Conservation (phyloP, 2,797 vertebrate genomes). For the Tragelaphus eurycerus region DNA sequence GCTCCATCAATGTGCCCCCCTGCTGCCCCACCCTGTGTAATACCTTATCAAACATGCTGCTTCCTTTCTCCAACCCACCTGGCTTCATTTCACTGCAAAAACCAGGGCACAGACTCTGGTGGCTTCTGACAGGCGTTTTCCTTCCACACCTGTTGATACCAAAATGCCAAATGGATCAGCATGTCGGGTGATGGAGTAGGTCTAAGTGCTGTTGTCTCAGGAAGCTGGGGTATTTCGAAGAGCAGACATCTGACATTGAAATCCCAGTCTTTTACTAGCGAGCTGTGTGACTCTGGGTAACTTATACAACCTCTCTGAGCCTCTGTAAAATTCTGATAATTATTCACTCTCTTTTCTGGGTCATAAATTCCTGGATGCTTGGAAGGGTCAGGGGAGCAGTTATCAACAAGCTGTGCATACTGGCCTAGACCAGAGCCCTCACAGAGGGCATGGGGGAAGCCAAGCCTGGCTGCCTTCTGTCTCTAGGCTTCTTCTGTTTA, state of each 20-base stretch:
- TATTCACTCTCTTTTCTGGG: not conserved
- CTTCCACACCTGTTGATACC: not conserved
- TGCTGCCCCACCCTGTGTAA: not conserved
- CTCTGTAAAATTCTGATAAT: not conserved
- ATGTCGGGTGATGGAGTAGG: not conserved
- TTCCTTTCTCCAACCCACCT: not conserved
- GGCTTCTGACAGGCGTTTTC: not conserved
- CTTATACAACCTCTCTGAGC: not conserved
- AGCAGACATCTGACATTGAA: not conserved
- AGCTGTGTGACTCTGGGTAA: not conserved
- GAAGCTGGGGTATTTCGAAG: not conserved
- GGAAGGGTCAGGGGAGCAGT: not conserved
- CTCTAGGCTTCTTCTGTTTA: not conserved
- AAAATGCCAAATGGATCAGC: not conserved
- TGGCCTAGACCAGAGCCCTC: not conserved
- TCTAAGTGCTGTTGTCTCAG: not conserved
- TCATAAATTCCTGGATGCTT: not conserved
- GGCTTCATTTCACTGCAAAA: not conserved
- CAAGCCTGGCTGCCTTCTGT: not conserved
- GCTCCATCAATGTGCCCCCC: accelerated
- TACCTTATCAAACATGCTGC: not conserved
- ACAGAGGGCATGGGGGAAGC: not conserved
- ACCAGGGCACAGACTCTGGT: not conserved
- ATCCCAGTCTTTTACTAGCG: not conserved
- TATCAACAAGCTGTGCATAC: not conserved